phyloP scores from a whole-genome alignment of 2,797 vertebrate genomes.

The Xerus rutilus region DNA sequence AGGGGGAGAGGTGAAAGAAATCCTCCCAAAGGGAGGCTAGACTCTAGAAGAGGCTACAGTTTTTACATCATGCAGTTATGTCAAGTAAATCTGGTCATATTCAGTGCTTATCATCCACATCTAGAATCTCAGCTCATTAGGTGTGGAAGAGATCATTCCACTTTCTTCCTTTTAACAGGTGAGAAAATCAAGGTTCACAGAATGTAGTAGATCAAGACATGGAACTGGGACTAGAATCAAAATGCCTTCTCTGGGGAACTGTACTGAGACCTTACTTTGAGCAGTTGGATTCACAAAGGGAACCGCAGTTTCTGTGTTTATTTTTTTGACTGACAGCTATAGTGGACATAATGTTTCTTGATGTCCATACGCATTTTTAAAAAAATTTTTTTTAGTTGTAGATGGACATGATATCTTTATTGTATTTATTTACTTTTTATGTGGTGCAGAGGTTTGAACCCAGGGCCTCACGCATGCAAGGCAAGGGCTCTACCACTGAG shows the following conservation, averaged over 20 bases:
- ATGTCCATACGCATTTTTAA: not conserved
- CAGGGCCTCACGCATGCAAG: too few species aligned
- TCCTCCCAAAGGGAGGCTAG: not conserved
- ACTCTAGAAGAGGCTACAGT: not conserved
- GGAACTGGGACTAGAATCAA: not conserved
- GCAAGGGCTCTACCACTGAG: too few species aligned
- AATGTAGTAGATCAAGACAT: not conserved
- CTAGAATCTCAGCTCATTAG: not conserved
- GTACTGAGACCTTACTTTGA: not conserved
- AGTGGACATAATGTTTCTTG: not conserved
- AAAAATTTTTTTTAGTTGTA: too few species aligned
- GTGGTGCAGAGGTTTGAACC: too few species aligned
- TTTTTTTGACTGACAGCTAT: not conserved
- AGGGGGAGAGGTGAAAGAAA: not conserved
- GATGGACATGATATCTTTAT: too few species aligned
- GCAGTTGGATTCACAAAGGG: not conserved
- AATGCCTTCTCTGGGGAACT: not conserved
- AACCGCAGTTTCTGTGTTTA: not conserved
- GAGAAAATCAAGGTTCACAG: constrained; percentile 12
- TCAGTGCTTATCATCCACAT: not conserved
- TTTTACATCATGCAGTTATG: not conserved
- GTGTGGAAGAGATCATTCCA: not conserved
- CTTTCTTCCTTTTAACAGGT: not conserved
- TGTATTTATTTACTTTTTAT: too few species aligned
- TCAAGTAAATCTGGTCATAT: not conserved